Percentiles rank a stretch among this genome's conserved stretches.
phyloP scores from a whole-genome alignment of 2,888 invertebrate genomes.

The Herminia tarsipennalis region DNA sequence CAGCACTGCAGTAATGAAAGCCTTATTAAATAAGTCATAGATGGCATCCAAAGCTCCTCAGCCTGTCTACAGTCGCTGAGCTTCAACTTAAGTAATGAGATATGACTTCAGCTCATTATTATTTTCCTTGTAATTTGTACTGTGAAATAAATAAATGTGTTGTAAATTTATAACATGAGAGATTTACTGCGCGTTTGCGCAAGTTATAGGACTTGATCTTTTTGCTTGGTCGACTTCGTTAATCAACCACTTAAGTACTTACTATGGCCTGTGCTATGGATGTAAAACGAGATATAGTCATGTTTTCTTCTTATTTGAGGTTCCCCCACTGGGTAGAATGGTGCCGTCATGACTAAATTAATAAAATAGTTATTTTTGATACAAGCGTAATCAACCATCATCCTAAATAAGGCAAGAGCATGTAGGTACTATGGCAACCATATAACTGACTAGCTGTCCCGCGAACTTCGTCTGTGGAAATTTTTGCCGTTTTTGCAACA shows the following conservation, averaged over 20 bases:
- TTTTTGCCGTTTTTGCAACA: too few relatives aligned
- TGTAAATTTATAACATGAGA: conserved; percentile 67
- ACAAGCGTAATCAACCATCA: too few relatives aligned
- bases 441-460: too few relatives aligned
- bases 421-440: too few relatives aligned
- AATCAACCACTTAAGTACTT: conserved; percentile 43
- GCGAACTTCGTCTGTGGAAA: too few relatives aligned
- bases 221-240: conserved; percentile 41
- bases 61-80: conserved; percentile 72
- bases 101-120: conserved; percentile 80
- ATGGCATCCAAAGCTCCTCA: conserved; percentile 63
- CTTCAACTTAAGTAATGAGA: conserved; percentile 80
- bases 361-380: too few relatives aligned
- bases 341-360: too few relatives aligned
- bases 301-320: background rate
- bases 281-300: conserved; percentile 28
- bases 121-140: conserved; percentile 74
- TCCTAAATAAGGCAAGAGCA: too few relatives aligned
- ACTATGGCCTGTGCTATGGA: conserved; percentile 36
- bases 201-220: conserved; percentile 52
- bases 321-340: too few relatives aligned
- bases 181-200: conserved; percentile 62
- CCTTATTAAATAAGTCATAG: conserved; percentile 51
- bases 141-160: conserved; percentile 65
- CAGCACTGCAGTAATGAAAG: conserved; percentile 33